Percentiles rank a stretch among this genome's conserved stretches.
phyloP scores from a whole-genome alignment of 2,113 vertebrate genomes.

The Dermatemys mawii region DNA sequence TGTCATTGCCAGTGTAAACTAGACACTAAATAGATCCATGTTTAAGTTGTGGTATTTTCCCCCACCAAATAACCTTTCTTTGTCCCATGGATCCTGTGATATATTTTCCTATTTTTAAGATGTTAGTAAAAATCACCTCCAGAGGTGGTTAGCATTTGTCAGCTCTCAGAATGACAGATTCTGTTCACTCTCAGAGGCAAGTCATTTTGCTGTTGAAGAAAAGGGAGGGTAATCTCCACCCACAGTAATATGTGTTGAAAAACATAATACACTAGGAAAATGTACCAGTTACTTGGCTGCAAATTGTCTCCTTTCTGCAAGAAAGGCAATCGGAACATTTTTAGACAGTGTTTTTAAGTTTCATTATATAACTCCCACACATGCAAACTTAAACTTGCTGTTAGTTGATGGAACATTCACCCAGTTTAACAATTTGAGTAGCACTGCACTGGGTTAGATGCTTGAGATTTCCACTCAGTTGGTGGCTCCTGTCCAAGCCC shows the following conservation, averaged over 20 bases:
- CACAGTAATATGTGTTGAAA: conserved; percentile 79
- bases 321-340: conserved; percentile 78
- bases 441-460: neutral
- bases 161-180: conserved; percentile 77
- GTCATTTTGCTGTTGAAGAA: conserved; percentile 79
- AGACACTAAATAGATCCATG: neutral
- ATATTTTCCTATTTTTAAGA: conserved; percentile 74
- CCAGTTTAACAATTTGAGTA: too few species aligned
- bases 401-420: too few species aligned
- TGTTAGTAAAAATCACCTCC: conserved; percentile 69
- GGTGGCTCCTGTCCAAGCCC: neutral
- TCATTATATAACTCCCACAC: conserved; percentile 50
- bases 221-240: conserved; percentile 80
- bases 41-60: neutral
- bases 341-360: conserved; percentile 16
- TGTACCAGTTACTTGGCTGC: conserved; percentile 78
- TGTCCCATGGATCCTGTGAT: conserved; percentile 58
- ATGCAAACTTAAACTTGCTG: conserved; percentile 58
- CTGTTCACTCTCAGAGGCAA: conserved; percentile 78
- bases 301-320: conserved; percentile 75
- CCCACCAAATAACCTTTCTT: conserved; percentile 56
- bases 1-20: neutral
- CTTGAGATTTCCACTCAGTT: conserved; percentile 43
- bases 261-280: conserved; percentile 78
- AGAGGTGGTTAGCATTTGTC: conserved; percentile 81